Base-by-base conservation (phyloP, 64 coral and sea anemone species). In the Dendrophyllia cribrosa region DNA sequence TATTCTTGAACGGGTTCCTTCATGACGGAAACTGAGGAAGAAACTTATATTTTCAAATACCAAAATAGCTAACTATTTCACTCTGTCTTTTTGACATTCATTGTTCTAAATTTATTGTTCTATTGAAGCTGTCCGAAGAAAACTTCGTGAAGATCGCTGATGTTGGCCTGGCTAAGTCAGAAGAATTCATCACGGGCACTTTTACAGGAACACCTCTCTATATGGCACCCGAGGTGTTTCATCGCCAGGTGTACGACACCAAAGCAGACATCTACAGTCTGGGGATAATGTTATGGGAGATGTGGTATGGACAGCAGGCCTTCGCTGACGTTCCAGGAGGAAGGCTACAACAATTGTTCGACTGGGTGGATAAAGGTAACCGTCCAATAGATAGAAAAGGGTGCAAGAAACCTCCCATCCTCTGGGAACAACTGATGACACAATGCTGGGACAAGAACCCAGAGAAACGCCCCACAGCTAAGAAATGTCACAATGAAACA, bases 221-320 rank as follows among this genome's bases (percentile, higher is more conserved):
- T 22, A 69, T 69, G 66, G 66, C 66, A 69, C 66, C 66, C 4
- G 66, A 69, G 9, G 66, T 69, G 66, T 69, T 69, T 69, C 17
- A 69, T 9, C 20, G 14, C 53, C 53, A 56, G 12, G 5, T 5
- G 53, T 56, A 56, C 53, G 53, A 6, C 53, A 5, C 53, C 53
- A 6, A 56, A 12, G 53, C 53, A 56, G 53, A 56, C 53, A 56
- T 56, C 53, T 56, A 56, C 53, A 56, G 53, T 6, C 53, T 56
- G 5, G 53, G 53, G 53, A 7, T 56, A 12, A 5, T 56, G 1
- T 9, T 56, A 12, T 56, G 53, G 53, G 53, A 56, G 53, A 56
- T 56, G 53, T 56, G 53, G 53, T 56, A 56, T 12, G 53, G 53
- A 56, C 53, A 56, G 53, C 53, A 12, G 3, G 53, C 53, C 53